phyloP scores from a whole-genome alignment of 2,113 vertebrate genomes.

The Copsychus sechellarum region DNA sequence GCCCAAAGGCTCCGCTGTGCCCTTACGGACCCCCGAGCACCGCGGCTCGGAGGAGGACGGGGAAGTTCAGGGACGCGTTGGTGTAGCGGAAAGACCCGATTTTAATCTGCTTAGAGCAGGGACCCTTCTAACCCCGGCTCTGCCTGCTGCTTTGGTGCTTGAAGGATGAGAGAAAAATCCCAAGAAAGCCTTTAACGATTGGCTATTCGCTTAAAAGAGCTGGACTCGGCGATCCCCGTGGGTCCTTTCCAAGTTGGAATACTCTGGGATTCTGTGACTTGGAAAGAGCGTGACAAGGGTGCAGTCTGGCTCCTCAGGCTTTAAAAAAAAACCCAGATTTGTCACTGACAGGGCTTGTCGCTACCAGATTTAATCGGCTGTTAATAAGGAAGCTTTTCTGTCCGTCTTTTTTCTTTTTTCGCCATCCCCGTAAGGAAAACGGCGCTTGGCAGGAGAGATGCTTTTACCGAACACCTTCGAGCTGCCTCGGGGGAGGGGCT shows the following conservation, averaged over 20 bases:
- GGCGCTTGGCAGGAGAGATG: constrained; percentile 40
- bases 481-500: constrained; percentile 9
- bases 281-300: neutral
- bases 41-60: neutral
- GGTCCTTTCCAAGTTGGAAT: neutral
- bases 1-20: neutral
- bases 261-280: neutral
- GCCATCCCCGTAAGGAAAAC: neutral
- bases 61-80: too few relatives aligned
- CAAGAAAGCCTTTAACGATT: neutral
- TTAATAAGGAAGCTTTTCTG: neutral
- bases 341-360: neutral
- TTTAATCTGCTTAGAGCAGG: neutral
- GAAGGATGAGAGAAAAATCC: neutral
- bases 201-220: neutral
- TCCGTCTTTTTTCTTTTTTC: neutral
- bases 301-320: neutral
- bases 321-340: neutral
- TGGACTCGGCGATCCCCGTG: neutral
- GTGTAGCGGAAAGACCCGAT: neutral
- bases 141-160: neutral
- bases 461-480: constrained; percentile 32
- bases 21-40: neutral
- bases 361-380: neutral
- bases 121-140: neutral